Evolutionary conservation across 37 sponge, comb jelly and placozoan species (phyloP), one percentile per base, ranked within the genome.

Genomic region (Corticium candelabrum): DNA sequence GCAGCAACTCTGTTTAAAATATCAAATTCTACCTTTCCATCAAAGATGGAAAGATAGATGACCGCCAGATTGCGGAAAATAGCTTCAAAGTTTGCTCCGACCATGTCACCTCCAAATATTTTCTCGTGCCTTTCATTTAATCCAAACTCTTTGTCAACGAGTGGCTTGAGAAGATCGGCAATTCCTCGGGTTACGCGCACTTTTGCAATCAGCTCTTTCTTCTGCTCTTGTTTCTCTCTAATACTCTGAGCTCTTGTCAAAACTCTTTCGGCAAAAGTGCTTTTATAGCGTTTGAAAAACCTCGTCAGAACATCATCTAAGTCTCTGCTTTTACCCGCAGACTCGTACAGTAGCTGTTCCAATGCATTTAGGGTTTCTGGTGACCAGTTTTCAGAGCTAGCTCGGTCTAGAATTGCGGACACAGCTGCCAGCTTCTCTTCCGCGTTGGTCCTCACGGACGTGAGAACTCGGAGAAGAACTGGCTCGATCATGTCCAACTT

Each of bases 131-230:
- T 32, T 32, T 70, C 21, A 70, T 4, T 15, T 4, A 70, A 7
- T 7, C 73, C 73, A 4, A 70, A 15, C 73, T 5, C 29, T 34
- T 70, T 5, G 21, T 70, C 73, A 4, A 70, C 31, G 29, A 70
- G 73, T 32, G 73, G 73, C 73, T 70, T 4, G 7, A 70, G 73
- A 29, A 34, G 62, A 50, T 50, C 62, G 62, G n/a, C n/a, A n/a
- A n/a, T n/a, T n/a, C n/a, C n/a, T n/a, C n/a, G n/a, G n/a, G n/a
- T n/a, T n/a, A n/a, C n/a, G n/a, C n/a, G n/a, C n/a, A n/a, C n/a
- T n/a, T n/a, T n/a, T n/a, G n/a, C n/a, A n/a, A n/a, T n/a, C n/a
- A n/a, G n/a, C n/a, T n/a, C n/a, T n/a, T n/a, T n/a, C n/a, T n/a
- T n/a, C n/a, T n/a, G n/a, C n/a, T n/a, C n/a, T n/a, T n/a, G n/a